These are phyloP conservation scores for Pycnonotus jocosus DNA, from an alignment of 2,113 vertebrate genomes.

Conservation along the genomic window DNA sequence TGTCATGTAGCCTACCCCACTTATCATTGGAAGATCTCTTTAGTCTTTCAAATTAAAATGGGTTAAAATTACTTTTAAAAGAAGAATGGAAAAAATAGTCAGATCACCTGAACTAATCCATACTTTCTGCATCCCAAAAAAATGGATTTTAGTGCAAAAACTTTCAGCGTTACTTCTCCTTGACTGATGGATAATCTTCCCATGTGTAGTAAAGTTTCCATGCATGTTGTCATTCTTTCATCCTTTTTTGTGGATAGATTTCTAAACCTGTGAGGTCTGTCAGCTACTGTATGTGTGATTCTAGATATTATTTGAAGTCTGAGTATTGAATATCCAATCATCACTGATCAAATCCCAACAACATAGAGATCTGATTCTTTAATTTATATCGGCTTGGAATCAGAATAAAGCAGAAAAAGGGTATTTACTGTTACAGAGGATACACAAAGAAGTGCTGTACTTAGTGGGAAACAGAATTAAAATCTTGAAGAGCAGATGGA, in stretches of 20 bases:
- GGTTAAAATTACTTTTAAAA: background rate
- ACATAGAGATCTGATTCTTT: background rate
- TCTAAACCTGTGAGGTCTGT: background rate
- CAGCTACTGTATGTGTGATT: background rate
- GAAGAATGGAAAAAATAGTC: background rate
- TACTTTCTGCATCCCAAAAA: background rate
- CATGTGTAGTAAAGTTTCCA: background rate
- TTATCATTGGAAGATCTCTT: background rate
- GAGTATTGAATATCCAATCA: background rate
- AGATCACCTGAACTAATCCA: background rate
- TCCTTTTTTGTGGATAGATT: background rate
- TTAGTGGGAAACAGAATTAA: background rate
- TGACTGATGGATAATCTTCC: background rate
- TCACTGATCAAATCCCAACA: background rate
- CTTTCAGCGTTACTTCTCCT: background rate
- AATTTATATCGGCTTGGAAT: background rate
- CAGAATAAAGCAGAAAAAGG: background rate
- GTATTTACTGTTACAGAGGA: background rate
- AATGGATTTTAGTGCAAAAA: background rate
- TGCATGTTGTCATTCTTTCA: background rate
- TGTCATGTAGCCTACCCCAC: background rate
- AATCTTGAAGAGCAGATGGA: background rate
- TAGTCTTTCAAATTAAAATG: background rate
- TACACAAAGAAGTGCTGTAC: background rate
- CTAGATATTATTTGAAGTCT: background rate